Conservation (phyloP, 2,113 vertebrate genomes). For the Bungarus multicinctus region DNA sequence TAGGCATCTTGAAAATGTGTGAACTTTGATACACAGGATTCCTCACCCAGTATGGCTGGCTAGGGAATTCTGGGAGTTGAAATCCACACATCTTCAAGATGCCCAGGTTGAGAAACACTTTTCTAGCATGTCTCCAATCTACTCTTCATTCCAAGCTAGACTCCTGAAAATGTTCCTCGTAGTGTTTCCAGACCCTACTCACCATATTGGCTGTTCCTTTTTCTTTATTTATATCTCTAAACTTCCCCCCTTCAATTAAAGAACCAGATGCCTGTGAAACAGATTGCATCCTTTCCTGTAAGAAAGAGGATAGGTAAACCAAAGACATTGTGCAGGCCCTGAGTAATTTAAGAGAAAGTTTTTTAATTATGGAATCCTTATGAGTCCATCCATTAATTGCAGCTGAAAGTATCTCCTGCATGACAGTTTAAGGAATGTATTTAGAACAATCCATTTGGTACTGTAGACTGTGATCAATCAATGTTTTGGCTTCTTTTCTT, state of each 20-base stretch:
- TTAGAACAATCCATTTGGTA: not conserved
- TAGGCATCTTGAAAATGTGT: not conserved
- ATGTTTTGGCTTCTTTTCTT: not conserved
- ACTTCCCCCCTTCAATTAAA: not conserved
- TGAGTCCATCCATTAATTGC: not conserved
- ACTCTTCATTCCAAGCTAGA: not conserved
- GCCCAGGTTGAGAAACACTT: not conserved
- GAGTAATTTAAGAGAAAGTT: not conserved
- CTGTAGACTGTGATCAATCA: not conserved
- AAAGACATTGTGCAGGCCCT: not conserved
- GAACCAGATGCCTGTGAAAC: not conserved
- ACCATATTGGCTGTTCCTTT: not conserved
- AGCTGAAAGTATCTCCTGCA: not conserved
- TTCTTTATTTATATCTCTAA: not conserved
- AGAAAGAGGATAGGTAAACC: not conserved
- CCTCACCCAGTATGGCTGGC: not conserved
- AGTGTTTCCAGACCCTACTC: not conserved
- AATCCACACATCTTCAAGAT: not conserved
- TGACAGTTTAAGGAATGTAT: not conserved
- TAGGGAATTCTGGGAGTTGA: no score
- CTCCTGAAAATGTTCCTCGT: not conserved
- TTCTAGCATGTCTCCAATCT: not conserved
- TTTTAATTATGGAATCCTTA: not conserved
- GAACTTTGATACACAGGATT: not conserved
- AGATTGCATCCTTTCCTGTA: not conserved